Evolutionary conservation across 2,797 vertebrate genomes (phyloP).

Genomic region (Epinephelus malabaricus): DNA sequence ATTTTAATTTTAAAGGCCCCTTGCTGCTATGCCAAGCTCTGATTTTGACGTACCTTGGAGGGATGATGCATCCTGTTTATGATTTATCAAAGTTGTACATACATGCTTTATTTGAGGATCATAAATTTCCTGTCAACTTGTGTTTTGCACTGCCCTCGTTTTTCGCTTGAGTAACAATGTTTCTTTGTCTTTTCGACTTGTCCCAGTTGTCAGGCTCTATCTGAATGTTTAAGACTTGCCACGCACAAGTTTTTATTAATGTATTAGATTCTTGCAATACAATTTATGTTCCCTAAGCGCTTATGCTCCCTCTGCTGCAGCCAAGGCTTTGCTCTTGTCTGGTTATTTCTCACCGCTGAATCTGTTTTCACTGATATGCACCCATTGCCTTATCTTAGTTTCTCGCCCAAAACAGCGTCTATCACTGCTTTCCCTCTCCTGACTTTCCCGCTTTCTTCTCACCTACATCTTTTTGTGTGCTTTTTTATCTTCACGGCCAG

Average conservation of each 20-base stretch:
- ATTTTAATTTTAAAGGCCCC: constrained; percentile 42
- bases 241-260: constrained; percentile 19
- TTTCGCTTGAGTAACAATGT: neutral
- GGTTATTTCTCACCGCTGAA: constrained; percentile 55
- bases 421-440: constrained; percentile 47
- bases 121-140: constrained; percentile 2
- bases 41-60: constrained; percentile 35
- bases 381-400: constrained; percentile 61
- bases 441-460: constrained; percentile 51
- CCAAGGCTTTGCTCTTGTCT: constrained; percentile 17
- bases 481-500: constrained; percentile 69
- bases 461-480: constrained; percentile 52
- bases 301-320: constrained; percentile 5
- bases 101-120: constrained; percentile 1
- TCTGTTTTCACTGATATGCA: constrained; percentile 66
- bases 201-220: neutral
- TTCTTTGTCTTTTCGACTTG: neutral
- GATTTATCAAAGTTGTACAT: constrained; percentile 28
- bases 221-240: neutral
- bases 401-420: constrained; percentile 54
- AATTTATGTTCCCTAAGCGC: neutral
- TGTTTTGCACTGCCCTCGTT: neutral
- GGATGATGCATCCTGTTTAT: constrained; percentile 2
- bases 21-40: constrained; percentile 19
- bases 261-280: neutral